phyloP scores from a whole-genome alignment of 2,113 vertebrate genomes.

The Dendrocopos noguchii region DNA sequence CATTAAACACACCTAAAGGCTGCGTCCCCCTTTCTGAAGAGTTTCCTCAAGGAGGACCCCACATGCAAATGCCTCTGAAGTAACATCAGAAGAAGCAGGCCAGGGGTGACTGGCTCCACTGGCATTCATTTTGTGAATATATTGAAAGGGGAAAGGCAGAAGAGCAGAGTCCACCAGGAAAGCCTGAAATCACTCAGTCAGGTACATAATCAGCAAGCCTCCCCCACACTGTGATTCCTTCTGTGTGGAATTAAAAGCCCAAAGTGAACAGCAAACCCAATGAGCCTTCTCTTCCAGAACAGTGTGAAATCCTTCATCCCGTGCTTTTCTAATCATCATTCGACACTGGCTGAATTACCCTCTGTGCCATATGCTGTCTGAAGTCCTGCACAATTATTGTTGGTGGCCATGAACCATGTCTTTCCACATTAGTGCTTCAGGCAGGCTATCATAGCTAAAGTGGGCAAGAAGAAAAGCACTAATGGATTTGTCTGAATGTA shows the following conservation, averaged over 20 bases:
- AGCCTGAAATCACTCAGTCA: conserved; percentile 34
- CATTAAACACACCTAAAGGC: neutral
- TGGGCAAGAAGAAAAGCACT: conserved; percentile 45
- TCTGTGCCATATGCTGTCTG: neutral
- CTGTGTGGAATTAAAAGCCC: neutral
- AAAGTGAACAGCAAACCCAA: neutral
- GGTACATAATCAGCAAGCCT: neutral
- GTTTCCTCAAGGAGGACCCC: neutral
- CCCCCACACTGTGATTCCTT: neutral
- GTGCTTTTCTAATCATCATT: neutral
- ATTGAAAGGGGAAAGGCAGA: conserved; percentile 1
- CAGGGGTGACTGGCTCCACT: neutral
- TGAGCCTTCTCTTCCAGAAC: neutral
- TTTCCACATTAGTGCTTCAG: conserved; percentile 32
- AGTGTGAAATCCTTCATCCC: neutral
- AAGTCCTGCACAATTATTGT: conserved; percentile 1
- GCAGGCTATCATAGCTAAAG: conserved; percentile 7
- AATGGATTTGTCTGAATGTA: conserved; percentile 56
- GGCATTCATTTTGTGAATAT: neutral
- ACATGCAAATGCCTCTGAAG: neutral
- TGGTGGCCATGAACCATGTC: conserved; percentile 5
- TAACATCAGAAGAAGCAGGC: neutral
- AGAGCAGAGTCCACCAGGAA: neutral
- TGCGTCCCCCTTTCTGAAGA: neutral
- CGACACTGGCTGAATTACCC: neutral